Evolutionary conservation across 37 sponge, comb jelly and placozoan species (phyloP).

Genomic region (Crambe crambe): DNA sequence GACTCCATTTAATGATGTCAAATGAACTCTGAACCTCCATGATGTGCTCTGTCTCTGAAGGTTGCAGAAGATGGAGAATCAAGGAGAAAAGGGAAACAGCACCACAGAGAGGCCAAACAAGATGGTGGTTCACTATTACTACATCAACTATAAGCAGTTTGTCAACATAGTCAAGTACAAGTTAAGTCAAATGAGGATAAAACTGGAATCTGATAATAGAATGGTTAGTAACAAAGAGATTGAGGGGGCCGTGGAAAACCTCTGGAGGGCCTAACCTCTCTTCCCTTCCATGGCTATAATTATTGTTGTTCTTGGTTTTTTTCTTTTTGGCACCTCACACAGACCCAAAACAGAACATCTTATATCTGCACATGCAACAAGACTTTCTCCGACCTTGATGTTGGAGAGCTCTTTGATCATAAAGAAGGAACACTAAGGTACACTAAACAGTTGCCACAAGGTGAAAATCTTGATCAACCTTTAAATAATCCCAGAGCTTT

Average conservation of each 20-base stretch:
- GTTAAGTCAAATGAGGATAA: slow-evolving; percentile 80
- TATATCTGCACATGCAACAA: slow-evolving; percentile 78
- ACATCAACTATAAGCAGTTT: slow-evolving; percentile 92
- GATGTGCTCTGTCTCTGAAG: too few species aligned
- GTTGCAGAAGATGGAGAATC: neutral
- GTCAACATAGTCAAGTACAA: slow-evolving; percentile 94
- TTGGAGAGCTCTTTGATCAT: slow-evolving; percentile 75
- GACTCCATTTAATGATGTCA: too few species aligned
- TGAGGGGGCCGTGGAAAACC: too few species aligned
- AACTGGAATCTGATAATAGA: slow-evolving; percentile 72
- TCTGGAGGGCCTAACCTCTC: too few species aligned
- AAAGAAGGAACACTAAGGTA: slow-evolving; percentile 63
- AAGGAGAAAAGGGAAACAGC: neutral
- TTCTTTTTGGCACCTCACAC: neutral
- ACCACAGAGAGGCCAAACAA: slow-evolving; percentile 16
- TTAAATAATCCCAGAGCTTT: too few species aligned
- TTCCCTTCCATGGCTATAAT: too few species aligned
- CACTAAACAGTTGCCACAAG: too few species aligned
- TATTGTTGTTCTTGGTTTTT: neutral
- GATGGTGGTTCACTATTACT: slow-evolving; percentile 62
- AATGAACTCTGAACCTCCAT: too few species aligned
- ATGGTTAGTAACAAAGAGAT: slow-evolving; percentile 13
- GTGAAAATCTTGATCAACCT: too few species aligned
- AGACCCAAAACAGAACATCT: slow-evolving; percentile 74
- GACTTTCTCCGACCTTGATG: slow-evolving; percentile 76